These are phyloP conservation scores for Scatophagus argus DNA, from an alignment of 2,113 vertebrate genomes.

Conservation along the genomic window DNA sequence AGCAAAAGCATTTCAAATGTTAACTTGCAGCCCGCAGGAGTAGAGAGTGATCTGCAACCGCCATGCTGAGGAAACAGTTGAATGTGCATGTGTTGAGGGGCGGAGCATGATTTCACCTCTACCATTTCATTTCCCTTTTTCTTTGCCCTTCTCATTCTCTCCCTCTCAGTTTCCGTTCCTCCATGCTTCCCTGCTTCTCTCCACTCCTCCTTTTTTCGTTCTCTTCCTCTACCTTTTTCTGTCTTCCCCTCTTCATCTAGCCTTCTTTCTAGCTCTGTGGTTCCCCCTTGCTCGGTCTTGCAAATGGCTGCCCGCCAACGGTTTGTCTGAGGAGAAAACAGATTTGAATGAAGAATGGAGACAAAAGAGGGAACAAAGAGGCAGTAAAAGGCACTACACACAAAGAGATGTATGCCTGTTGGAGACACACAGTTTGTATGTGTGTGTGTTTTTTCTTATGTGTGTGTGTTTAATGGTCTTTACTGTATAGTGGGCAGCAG, in stretches of 20 bases:
- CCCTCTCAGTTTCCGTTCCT: constrained; percentile 30
- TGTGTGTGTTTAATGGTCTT: constrained; percentile 60
- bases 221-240: constrained; percentile 11
- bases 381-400: constrained; percentile 65
- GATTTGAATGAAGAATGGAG: constrained; percentile 76
- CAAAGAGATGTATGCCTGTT: constrained; percentile 66
- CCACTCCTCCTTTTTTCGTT: constrained; percentile 21
- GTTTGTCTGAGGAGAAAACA: constrained; percentile 70
- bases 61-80: constrained; percentile 21
- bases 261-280: constrained; percentile 28
- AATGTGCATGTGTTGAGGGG: constrained; percentile 29
- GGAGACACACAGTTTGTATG: constrained; percentile 51
- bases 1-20: constrained; percentile 64
- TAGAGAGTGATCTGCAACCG: constrained; percentile 29
- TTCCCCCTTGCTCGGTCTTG: constrained; percentile 62
- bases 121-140: constrained; percentile 17
- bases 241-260: constrained; percentile 32
- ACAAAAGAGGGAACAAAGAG: constrained; percentile 78
- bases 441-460: constrained; percentile 32
- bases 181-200: constrained; percentile 36
- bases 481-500: constrained; percentile 75
- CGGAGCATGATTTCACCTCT: constrained; percentile 18
- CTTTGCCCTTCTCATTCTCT: not conserved
- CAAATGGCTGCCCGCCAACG: constrained; percentile 73
- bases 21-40: constrained; percentile 52